Evolutionary conservation across 2,113 vertebrate species (phyloP), one percentile per base, ranked within the genome.

Genomic region (Corythaeola cristata): DNA sequence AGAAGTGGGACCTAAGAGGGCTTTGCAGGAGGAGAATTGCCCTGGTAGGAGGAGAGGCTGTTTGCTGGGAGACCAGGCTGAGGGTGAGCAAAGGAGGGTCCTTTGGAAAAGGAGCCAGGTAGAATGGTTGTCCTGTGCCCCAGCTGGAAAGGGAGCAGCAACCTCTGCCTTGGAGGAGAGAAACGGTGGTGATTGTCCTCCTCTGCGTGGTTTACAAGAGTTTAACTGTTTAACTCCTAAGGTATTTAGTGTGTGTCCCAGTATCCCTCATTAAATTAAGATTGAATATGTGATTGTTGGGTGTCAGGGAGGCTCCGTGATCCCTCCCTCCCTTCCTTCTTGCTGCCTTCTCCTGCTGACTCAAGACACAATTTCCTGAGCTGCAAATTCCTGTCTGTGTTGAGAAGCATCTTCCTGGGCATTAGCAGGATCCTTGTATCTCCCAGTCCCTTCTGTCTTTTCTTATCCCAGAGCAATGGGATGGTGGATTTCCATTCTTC

Each of bases 291-390:
- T 71, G 37, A 41, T 23, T 20, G 5, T 20, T 74, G 60, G 3
- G 30, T 76, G 50, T 30, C 33, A 52, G 45, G 37, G 35, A 80
- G 28, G 53, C 5, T 53, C 35, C 0, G 0, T 44, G 35, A n/a
- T 79, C 20, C 55, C 24, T 64, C 45, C 28, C 23, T 85, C 11
- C 21, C 5, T 63, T 30, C 22, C 56, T 35, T 23, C 50, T 69
- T 2, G 0, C n/a, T 69, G 12, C 56, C 35, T 72, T 81, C 49
- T 62, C 7, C 39, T 1, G 0, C 74, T 75, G 44, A n/a, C 32
- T 82, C 12, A 33, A 17, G 22, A 68, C 56, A 69, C 21, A 26
- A 27, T 60, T 79, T 76, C 49, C 58, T 64, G 18, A 80, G 24
- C 27, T 22, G 7, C 10, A 47, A 53, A 53, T 77, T n/a, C 66